phyloP scores from a whole-genome alignment of 2,888 invertebrate genomes.

The Micoletzkya japonica region DNA sequence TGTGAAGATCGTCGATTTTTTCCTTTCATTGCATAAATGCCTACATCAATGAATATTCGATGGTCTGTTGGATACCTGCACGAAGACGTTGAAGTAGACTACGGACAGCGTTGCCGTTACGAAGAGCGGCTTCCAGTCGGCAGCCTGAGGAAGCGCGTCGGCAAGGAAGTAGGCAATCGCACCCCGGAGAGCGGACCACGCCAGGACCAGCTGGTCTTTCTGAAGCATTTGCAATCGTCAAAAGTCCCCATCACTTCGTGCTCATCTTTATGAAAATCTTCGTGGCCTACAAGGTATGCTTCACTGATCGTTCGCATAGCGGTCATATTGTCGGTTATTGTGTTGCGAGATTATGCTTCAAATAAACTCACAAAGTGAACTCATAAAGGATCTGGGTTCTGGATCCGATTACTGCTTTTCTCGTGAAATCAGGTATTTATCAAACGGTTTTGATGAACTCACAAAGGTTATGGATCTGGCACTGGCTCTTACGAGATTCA shows the following conservation, averaged over 20 bases:
- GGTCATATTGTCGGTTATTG: neutral
- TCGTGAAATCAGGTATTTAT: neutral
- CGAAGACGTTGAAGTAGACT: constrained; percentile 95
- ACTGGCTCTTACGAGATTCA: constrained; percentile 80
- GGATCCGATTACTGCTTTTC: neutral
- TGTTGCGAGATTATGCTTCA: no score
- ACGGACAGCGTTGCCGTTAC: constrained; percentile 95
- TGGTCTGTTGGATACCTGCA: constrained; percentile 73
- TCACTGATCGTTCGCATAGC: neutral
- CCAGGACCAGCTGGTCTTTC: constrained; percentile 80
- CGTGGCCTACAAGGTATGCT: no score
- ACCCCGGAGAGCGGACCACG: constrained; percentile 91
- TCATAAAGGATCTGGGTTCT: neutral
- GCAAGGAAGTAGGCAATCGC: constrained; percentile 93
- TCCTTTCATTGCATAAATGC: no score
- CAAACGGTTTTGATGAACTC: neutral
- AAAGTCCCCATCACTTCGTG: no score
- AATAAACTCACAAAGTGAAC: no score
- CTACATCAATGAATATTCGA: no score
- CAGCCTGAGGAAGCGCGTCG: constrained; percentile 74
- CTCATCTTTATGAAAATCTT: no score
- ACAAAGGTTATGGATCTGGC: constrained; percentile 52
- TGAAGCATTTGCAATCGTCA: constrained; percentile 67
- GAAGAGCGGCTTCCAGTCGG: constrained; percentile 80
- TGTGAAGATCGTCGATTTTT: no score